Evolutionary conservation across 2,888 invertebrate species (phyloP).

Genomic region (Rotaria sp.): DNA sequence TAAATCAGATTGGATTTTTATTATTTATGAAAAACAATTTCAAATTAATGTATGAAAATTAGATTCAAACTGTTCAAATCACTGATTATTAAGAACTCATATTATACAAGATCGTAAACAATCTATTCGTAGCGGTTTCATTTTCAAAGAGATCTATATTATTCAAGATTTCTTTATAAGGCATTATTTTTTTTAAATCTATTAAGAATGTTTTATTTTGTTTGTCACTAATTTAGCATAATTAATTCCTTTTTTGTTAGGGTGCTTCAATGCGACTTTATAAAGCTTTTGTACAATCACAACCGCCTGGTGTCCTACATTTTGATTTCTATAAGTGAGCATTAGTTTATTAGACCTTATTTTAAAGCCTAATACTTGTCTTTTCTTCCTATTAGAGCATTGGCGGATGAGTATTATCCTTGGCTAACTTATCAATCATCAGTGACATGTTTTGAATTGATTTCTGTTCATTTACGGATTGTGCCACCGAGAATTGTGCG

Average conservation of each 20-base stretch:
- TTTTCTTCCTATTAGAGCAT: not conserved
- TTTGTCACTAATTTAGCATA: not conserved
- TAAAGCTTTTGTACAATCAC: not conserved
- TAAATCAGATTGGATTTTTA: no score
- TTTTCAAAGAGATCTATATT: no score
- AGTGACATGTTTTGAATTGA: not conserved
- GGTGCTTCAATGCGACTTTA: not conserved
- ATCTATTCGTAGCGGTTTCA: no score
- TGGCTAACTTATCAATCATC: not conserved
- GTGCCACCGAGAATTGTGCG: not conserved
- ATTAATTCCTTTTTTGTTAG: not conserved
- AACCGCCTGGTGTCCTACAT: slow-evolving; percentile 2
- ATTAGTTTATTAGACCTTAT: not conserved
- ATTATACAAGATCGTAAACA: no score
- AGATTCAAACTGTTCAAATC: no score
- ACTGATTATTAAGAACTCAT: no score
- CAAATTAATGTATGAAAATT: no score
- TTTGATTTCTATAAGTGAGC: not conserved
- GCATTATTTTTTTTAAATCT: no score
- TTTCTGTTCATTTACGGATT: not conserved
- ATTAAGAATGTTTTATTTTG: not conserved
- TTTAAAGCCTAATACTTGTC: no score
- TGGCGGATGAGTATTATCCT: not conserved
- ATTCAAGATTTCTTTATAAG: no score
- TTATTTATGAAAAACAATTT: no score